A percentile compares a stretch with the other conserved stretches of the same genome.
phyloP scores from a whole-genome alignment of 1,140 invertebrate species.

The Penaeus chinensis region DNA sequence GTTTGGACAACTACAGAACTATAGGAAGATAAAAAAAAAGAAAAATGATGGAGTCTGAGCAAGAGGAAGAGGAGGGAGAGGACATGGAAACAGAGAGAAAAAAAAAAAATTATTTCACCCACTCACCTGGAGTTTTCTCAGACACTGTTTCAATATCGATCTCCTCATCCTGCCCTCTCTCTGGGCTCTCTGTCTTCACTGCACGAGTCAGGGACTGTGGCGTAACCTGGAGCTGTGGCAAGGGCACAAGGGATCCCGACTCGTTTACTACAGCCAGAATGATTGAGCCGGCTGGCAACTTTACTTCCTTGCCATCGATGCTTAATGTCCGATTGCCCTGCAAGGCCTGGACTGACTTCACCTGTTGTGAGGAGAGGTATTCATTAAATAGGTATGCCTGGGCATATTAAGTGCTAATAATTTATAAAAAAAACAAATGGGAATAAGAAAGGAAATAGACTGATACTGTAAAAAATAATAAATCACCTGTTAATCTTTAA shows the following conservation, averaged over 20 bases:
- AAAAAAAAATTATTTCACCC: background rate
- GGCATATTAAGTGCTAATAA: background rate
- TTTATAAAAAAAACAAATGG: background rate
- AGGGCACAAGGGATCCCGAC: constrained; percentile 41
- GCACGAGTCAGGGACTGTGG: constrained; percentile 1
- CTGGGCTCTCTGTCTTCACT: background rate
- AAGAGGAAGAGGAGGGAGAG: too few relatives aligned
- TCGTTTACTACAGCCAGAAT: constrained; percentile 50
- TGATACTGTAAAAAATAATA: too few relatives aligned
- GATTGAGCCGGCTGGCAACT: constrained; percentile 43
- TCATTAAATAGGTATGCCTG: too few relatives aligned
- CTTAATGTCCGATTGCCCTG: background rate
- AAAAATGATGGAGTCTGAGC: too few relatives aligned
- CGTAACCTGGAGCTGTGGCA: constrained; percentile 34
- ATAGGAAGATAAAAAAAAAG: too few relatives aligned
- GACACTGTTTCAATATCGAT: constrained; percentile 45
- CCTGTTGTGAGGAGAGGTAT: background rate
- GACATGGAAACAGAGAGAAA: background rate
- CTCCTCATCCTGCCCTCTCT: constrained; percentile 33
- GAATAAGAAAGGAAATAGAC: background rate
- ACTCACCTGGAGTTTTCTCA: constrained; percentile 47
- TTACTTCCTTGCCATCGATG: constrained; percentile 24
- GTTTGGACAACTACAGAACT: too few relatives aligned
- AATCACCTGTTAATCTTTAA: too few relatives aligned
- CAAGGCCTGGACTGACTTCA: background rate